A percentile compares a stretch with the other conserved stretches of the same genome.
Conservation (phyloP, 2,797 vertebrate genomes). For the Rhyacichthys aspro region DNA sequence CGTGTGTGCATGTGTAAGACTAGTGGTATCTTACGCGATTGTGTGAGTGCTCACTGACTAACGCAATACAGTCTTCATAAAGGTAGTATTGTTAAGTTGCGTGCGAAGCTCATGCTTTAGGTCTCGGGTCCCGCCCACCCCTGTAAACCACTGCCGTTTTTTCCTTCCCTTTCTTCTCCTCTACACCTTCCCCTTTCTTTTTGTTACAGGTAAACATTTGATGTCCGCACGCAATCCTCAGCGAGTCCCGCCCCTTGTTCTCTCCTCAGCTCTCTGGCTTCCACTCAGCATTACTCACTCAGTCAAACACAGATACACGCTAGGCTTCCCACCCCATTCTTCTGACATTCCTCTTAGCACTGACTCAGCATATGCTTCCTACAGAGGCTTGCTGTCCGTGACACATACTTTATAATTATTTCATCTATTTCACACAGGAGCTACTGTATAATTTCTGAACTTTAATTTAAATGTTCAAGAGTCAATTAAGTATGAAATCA, state of each 20-base stretch:
- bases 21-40: conserved; percentile 35
- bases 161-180: conserved; percentile 71
- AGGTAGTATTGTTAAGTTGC: conserved; percentile 89
- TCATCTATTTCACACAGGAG: neutral
- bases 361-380: conserved; percentile 84
- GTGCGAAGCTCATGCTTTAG: conserved; percentile 86
- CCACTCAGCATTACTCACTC: conserved; percentile 70
- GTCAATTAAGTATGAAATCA: no score
- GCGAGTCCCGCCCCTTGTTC: conserved; percentile 74
- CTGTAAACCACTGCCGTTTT: conserved; percentile 86
- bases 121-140: conserved; percentile 80
- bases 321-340: conserved; percentile 64
- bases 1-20: conserved; percentile 28
- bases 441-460: neutral
- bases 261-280: conserved; percentile 64
- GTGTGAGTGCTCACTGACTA: conserved; percentile 66
- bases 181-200: conserved; percentile 84
- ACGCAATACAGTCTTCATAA: conserved; percentile 85
- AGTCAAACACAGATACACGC: conserved; percentile 46
- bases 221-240: conserved; percentile 83
- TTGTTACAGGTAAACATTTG: conserved; percentile 87
- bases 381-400: conserved; percentile 23
- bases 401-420: neutral
- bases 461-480: neutral
- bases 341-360: conserved; percentile 74